Percentiles rank a stretch among this genome's conserved stretches.
Evolutionary conservation across 2,113 vertebrate genomes (phyloP).

Genomic region (Syngnathoides biaculeatus): DNA sequence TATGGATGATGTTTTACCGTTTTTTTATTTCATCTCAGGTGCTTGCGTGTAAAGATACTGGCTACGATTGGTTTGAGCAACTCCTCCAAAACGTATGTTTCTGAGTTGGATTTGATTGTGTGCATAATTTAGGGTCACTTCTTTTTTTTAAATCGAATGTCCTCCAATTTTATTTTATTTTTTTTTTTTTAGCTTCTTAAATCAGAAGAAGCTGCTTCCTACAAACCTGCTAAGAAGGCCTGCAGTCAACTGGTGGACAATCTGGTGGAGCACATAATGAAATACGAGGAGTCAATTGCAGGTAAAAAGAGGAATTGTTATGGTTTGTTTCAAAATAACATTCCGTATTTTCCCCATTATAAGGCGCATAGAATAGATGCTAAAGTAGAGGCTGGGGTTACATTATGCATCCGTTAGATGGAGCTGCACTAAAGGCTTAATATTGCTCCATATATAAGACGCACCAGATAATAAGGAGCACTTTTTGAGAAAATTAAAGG

Average conservation of each 20-base stretch:
- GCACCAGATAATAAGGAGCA: too few relatives aligned
- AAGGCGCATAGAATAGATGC: too few relatives aligned
- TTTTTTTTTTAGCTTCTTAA: constrained; percentile 81
- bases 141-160: constrained; percentile 8
- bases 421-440: too few relatives aligned
- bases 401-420: too few relatives aligned
- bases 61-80: constrained; percentile 98
- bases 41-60: constrained; percentile 92
- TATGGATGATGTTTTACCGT: background rate
- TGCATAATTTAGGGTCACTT: background rate
- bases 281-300: constrained; percentile 92
- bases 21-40: constrained; percentile 73
- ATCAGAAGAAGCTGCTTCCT: constrained; percentile 91
- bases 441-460: too few relatives aligned
- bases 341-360: too few relatives aligned
- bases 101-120: background rate
- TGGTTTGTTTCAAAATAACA: background rate
- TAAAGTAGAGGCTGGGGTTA: too few relatives aligned
- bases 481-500: too few relatives aligned
- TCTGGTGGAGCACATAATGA: constrained; percentile 94
- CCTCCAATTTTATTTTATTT: background rate
- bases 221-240: constrained; percentile 96
- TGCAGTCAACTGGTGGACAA: constrained; percentile 97
- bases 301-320: constrained; percentile 66
- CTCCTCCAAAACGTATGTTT: constrained; percentile 94